These are phyloP conservation scores for Liodrosophila aerea DNA, from an alignment of 2,888 invertebrate genomes.

Conservation along the genomic window DNA sequence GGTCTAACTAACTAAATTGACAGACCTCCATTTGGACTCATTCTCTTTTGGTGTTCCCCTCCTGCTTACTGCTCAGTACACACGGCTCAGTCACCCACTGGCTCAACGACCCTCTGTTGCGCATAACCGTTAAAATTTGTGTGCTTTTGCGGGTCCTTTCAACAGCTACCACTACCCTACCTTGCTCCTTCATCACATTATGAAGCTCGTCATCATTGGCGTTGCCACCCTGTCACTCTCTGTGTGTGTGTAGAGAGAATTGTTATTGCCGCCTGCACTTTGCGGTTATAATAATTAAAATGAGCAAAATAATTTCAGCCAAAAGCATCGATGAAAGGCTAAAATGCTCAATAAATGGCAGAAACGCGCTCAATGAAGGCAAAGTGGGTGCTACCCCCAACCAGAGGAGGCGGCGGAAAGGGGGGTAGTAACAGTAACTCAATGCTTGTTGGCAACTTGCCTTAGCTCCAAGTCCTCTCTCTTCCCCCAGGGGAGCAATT, in stretches of 20 bases:
- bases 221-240: slow-evolving; percentile 11
- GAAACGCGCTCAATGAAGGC: slow-evolving; percentile 36
- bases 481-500: slow-evolving; percentile 74
- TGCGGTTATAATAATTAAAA: slow-evolving; percentile 78
- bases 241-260: slow-evolving; percentile 23
- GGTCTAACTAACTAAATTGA: too few species aligned
- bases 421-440: slow-evolving; percentile 42
- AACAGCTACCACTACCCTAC: neutral
- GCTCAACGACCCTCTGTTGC: slow-evolving; percentile 35
- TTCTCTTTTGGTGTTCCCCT: neutral
- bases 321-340: slow-evolving; percentile 77
- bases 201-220: slow-evolving; percentile 18
- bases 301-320: slow-evolving; percentile 74
- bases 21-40: too few species aligned
- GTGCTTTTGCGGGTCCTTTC: slow-evolving; percentile 46
- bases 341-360: slow-evolving; percentile 75
- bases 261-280: slow-evolving; percentile 55
- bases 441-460: slow-evolving; percentile 46
- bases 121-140: slow-evolving; percentile 72
- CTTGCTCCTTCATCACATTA: slow-evolving; percentile 4
- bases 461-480: neutral
- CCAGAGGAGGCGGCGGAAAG: neutral
- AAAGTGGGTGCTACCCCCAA: neutral
- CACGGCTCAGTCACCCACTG: slow-evolving; percentile 2
- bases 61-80: neutral